A percentile compares a stretch with the other conserved stretches of the same genome.
These are phyloP conservation scores for Carlito syrichta DNA, from an alignment of 2,113 vertebrate genomes.

Conservation along the genomic window DNA sequence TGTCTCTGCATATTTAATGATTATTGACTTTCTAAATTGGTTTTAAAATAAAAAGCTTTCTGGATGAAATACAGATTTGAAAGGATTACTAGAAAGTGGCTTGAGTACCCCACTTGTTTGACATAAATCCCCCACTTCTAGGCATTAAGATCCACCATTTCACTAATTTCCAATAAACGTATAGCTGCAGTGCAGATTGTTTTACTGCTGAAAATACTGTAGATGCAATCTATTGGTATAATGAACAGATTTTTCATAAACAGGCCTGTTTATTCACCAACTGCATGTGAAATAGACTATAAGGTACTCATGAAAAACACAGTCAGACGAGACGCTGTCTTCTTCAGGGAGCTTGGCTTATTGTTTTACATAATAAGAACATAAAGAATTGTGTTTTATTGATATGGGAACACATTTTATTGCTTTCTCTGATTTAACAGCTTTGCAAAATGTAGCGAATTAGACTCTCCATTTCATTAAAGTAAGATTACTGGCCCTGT, in stretches of 20 bases:
- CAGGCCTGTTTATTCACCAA: constrained; percentile 64
- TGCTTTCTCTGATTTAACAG: constrained; percentile 60
- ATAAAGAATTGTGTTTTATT: constrained; percentile 58
- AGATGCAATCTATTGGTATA: neutral
- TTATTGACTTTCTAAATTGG: constrained; percentile 68
- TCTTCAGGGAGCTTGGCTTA: constrained; percentile 53
- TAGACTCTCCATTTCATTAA: constrained; percentile 71
- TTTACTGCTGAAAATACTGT: neutral
- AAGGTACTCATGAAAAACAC: constrained; percentile 46
- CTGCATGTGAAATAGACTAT: constrained; percentile 38
- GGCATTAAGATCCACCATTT: neutral
- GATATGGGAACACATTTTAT: constrained; percentile 67
- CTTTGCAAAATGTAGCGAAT: constrained; percentile 43
- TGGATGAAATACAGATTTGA: constrained; percentile 40
- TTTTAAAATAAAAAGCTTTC: constrained; percentile 72
- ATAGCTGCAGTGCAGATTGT: neutral
- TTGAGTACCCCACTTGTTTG: neutral
- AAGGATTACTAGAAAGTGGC: constrained; percentile 13
- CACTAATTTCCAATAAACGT: constrained; percentile 34
- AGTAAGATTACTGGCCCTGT: neutral
- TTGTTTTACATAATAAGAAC: constrained; percentile 62
- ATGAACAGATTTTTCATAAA: constrained; percentile 62
- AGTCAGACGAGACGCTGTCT: constrained; percentile 51
- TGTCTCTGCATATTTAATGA: constrained; percentile 71
- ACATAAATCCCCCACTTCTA: neutral